Conservation (phyloP, 2,797 vertebrate species). For the Catostomus latipinnis region DNA sequence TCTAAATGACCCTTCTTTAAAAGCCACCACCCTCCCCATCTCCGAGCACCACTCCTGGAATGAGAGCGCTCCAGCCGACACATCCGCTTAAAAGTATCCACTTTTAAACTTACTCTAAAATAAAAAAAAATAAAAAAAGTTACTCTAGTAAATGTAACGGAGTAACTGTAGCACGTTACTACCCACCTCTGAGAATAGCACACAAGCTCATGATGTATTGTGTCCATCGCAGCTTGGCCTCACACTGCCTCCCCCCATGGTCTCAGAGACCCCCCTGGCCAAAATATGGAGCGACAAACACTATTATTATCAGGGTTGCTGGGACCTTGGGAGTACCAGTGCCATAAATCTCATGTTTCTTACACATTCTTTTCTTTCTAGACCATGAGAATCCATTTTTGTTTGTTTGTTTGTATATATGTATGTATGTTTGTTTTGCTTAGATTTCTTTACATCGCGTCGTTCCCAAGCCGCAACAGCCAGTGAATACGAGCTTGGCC, state of each 20-base stretch:
- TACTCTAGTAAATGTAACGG: too few relatives aligned
- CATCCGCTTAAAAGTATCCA: too few relatives aligned
- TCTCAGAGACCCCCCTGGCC: constrained; percentile 40
- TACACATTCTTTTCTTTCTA: constrained; percentile 63
- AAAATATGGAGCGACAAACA: constrained; percentile 28
- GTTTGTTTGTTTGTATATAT: constrained; percentile 63
- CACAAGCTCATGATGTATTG: constrained; percentile 46
- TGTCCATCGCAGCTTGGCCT: constrained; percentile 58
- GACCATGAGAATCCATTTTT: constrained; percentile 65
- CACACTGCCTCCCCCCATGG: constrained; percentile 48
- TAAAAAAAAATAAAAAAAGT: too few relatives aligned
- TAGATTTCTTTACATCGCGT: constrained; percentile 72
- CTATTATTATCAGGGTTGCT: constrained; percentile 34
- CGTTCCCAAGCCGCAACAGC: constrained; percentile 68
- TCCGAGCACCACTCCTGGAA: too few relatives aligned
- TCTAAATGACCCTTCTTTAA: too few relatives aligned
- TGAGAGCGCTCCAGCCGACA: too few relatives aligned
- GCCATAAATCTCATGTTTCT: constrained; percentile 57
- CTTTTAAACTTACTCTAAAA: too few relatives aligned
- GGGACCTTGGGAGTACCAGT: constrained; percentile 48
- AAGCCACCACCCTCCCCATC: too few relatives aligned
- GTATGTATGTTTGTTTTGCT: constrained; percentile 70
- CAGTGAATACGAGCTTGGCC: constrained; percentile 68
- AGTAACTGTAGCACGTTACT: too few relatives aligned
- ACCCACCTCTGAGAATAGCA: constrained; percentile 8